Evolutionary conservation across 2,888 invertebrate species (phyloP).

Genomic region (Cantharis nigra): DNA sequence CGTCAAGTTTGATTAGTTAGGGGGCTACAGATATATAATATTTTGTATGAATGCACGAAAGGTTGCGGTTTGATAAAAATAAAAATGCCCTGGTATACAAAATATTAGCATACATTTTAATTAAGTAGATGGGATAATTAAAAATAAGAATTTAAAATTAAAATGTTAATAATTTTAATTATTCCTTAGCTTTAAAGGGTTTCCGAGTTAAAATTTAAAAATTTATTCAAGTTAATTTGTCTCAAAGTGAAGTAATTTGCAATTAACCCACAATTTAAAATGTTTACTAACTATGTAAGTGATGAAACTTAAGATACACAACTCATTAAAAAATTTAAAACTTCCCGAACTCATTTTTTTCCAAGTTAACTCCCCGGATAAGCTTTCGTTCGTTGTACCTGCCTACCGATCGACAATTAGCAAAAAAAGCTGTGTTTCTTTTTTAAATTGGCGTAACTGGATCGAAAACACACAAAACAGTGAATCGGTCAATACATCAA

Average conservation of each 20-base stretch:
- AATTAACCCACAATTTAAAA: slow-evolving; percentile 7
- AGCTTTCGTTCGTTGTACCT: not conserved
- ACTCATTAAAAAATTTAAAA: slow-evolving; percentile 17
- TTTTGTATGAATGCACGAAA: not conserved
- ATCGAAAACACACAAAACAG: not conserved
- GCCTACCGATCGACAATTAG: not conserved
- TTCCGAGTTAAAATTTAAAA: not conserved
- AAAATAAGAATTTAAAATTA: not conserved
- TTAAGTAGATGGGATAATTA: not conserved
- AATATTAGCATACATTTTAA: not conserved
- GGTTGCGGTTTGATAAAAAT: not conserved
- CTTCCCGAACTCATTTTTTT: slow-evolving; percentile 6
- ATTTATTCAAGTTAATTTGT: not conserved
- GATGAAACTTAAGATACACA: slow-evolving; percentile 1
- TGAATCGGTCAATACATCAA: slow-evolving; percentile 8
- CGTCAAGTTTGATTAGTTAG: not conserved
- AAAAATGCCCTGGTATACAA: not conserved
- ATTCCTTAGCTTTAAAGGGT: not conserved
- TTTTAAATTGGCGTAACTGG: not conserved
- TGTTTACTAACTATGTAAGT: not conserved
- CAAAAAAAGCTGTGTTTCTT: not conserved
- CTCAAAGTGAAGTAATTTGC: slow-evolving; percentile 6
- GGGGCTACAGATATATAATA: not conserved
- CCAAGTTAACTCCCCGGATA: not conserved
- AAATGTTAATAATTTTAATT: not conserved